Base-by-base conservation (phyloP, 2,888 invertebrate species). In the Tetragonisca angustula region DNA sequence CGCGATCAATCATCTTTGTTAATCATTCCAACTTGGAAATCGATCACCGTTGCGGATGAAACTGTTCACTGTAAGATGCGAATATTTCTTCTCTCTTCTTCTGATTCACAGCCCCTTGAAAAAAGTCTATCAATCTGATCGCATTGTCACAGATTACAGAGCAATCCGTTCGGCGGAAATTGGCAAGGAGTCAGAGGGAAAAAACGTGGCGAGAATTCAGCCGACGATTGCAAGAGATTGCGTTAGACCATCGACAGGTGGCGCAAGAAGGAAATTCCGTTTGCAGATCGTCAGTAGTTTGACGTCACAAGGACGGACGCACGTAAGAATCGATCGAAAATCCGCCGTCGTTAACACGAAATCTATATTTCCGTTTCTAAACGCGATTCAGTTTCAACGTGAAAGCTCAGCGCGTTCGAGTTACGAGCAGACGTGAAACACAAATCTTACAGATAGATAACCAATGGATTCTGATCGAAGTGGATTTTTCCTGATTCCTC, bases 241-340 rank as follows among this genome's bases (percentile, higher is more conserved):
- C 80, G 76, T 72, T 85, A 80, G 36, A 75, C 19, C 9, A 70
- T 59, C 15, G 56, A 24, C 9, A n/a, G 17, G 32, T 77, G 76
- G 65, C 70, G 84, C 72, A 69, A 75, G 72, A 62, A 32, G 32
- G 32, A 4, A 80, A 84, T 74, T 85, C 65, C 70, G 68, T 52
- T 77, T 64, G 11, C 54, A 64, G 80, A 76, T 72, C 80, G 77
- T 77, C 71, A 56, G 61, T 32, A 21, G 50, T 67, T 74, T 85
- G 85, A 85, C 85, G 85, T 85, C 85, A 84, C 76, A 83, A 83
- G 71, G 83, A 72, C 78, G 27, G 5, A 11, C 0, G 5, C 0
- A 13, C 9, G 9, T 21, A 78, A 82, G 71, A 75, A 67, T 71
- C 50, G 15, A 27, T 43, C 11, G 49, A 69, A 82, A 82, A 81